Base-by-base conservation (phyloP, 2,888 invertebrate species). In the Drosophila siamana region DNA sequence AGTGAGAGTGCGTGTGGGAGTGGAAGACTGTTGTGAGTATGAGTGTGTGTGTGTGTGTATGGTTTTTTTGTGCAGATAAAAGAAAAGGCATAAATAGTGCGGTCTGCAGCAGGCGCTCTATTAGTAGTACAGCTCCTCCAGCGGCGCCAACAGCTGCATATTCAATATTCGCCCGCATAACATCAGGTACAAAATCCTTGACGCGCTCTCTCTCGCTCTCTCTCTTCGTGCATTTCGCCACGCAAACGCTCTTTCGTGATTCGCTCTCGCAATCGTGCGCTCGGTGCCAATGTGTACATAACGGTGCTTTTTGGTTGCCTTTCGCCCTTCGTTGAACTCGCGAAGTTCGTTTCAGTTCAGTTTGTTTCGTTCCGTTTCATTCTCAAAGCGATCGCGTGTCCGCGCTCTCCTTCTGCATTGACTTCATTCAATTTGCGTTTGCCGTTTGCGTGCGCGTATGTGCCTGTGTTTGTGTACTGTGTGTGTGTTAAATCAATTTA, bases 51-150 rank as follows among this genome's bases (percentile, higher is more conserved):
- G 6, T 15, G 13, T 47, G 54, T 36, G 26, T 24, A 36, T 61
- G 48, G 19, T 38, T 13, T 38, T 44, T 46, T 64, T 59, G 9
- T 52, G 47, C 65, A 66, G 74, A 74, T 78, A 76, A 76, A 68
- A 67, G 30, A 55, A 78, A 78, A 73, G 60, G 78, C 86, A 82
- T 82, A 87, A 73, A 82, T 87, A 87, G 76, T 72, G 67, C 76
- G 69, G 57, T 44, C 33, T 44, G 28, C 44, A 28, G 43, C 47
- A 70, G 57, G 47, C 56, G 59, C 69, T 70, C 82, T 54, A 54
- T 80, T 68, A 74, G 74, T 87, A 85, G 69, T 82, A 51, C 47
- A 74, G 38, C 24, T 69, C 62, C 51, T 70, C 59, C 69, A 59
- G 57, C 40, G 61, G 78, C 78, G 74, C 69, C 44, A 59, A 63